Percentiles rank a stretch among this genome's conserved stretches.
Evolutionary conservation across 2,113 vertebrate genomes (phyloP).

Genomic region (Columba janthina): DNA sequence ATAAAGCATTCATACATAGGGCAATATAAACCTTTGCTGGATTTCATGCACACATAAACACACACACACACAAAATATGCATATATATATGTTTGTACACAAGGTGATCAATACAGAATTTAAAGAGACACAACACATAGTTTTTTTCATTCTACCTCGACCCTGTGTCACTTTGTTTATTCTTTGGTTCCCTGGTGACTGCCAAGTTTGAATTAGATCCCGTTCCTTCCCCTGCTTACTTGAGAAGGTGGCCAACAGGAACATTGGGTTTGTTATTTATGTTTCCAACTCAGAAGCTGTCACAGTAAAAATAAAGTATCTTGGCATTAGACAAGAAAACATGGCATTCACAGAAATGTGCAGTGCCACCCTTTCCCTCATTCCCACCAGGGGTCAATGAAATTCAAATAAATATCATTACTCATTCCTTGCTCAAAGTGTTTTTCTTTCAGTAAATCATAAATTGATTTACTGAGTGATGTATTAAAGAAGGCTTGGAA

Average conservation of each 20-base stretch:
- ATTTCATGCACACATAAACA: neutral
- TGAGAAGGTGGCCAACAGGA: neutral
- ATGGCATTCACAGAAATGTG: neutral
- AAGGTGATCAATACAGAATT: neutral
- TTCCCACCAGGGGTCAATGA: conserved; percentile 46
- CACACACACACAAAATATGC: neutral
- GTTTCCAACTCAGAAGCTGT: neutral
- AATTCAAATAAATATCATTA: conserved; percentile 49
- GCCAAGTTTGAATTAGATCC: neutral
- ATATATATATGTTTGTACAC: neutral
- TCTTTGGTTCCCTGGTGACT: neutral
- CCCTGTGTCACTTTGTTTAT: neutral
- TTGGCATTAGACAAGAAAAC: neutral
- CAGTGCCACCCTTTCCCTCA: conserved; percentile 31
- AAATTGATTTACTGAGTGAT: conserved; percentile 34
- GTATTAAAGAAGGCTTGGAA: neutral
- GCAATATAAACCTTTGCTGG: neutral
- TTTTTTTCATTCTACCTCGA: neutral
- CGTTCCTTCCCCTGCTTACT: neutral
- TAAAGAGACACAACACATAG: neutral
- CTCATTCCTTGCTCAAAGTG: neutral
- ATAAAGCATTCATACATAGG: neutral
- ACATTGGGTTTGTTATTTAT: conserved; percentile 8
- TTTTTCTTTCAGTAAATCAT: neutral
- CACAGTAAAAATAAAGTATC: conserved; percentile 36